Conservation (phyloP, 2,888 invertebrate genomes). For the Amphipoea oculea region DNA sequence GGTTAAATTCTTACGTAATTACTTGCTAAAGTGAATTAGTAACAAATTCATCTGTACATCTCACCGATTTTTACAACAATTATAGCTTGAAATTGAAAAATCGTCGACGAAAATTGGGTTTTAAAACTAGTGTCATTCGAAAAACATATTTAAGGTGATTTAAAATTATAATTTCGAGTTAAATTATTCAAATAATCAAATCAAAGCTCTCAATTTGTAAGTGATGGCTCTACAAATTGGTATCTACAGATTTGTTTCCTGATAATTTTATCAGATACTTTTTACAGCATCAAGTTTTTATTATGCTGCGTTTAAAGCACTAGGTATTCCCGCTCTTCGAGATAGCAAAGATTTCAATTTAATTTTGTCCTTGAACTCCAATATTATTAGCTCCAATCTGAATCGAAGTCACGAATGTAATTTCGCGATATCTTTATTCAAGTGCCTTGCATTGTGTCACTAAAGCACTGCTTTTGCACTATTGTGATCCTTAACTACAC, state of each 20-base stretch:
- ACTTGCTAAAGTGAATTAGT: neutral
- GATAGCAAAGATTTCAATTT: slow-evolving; percentile 15
- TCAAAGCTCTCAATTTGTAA: neutral
- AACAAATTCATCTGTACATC: neutral
- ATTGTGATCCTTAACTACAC: slow-evolving; percentile 7
- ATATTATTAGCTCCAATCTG: neutral
- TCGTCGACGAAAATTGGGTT: neutral
- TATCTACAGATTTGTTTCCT: neutral
- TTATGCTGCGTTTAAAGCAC: slow-evolving; percentile 24
- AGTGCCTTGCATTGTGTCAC: slow-evolving; percentile 24
- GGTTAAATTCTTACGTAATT: neutral
- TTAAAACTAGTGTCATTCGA: neutral
- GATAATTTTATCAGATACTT: neutral
- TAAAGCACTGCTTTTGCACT: slow-evolving; percentile 22
- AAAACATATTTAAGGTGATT: neutral
- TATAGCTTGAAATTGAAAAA: neutral
- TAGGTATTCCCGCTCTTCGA: neutral
- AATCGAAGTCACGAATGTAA: neutral
- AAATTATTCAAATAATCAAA: neutral
- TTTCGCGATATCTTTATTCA: slow-evolving; percentile 33
- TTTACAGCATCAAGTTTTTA: neutral
- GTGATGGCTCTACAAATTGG: neutral
- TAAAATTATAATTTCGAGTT: neutral
- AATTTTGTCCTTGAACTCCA: slow-evolving; percentile 3
- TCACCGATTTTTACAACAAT: neutral